Percentiles rank a stretch among this genome's conserved stretches.
These are phyloP conservation scores for Lithosia quadra DNA, from an alignment of 2,888 invertebrate genomes.

Conservation along the genomic window DNA sequence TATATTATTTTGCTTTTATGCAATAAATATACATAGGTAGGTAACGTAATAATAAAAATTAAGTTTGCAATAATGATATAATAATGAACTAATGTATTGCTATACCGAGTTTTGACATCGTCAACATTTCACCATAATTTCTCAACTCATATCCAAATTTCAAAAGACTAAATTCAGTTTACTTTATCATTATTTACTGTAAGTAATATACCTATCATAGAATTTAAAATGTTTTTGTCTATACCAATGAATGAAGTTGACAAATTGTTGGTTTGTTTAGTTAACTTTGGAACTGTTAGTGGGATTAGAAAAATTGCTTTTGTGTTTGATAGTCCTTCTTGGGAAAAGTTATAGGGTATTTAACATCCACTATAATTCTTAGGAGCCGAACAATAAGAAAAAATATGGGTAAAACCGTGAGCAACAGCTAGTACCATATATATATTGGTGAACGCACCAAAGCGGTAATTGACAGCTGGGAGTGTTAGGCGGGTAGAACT, in stretches of 20 bases:
- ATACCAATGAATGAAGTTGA: background rate
- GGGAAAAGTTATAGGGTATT: background rate
- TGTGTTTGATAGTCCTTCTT: background rate
- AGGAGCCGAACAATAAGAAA: background rate
- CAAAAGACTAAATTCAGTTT: background rate
- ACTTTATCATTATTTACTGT: no score
- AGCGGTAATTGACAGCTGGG: background rate
- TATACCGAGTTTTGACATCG: background rate
- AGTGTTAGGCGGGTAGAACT: conserved; percentile 2
- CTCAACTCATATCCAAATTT: no score
- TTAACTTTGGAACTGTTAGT: background rate
- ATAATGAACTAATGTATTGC: background rate
- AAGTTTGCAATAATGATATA: background rate
- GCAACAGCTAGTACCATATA: background rate
- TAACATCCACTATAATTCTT: background rate
- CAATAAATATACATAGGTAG: background rate
- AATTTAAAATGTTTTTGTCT: no score
- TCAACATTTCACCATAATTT: background rate
- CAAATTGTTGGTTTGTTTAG: background rate
- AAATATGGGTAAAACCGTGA: background rate
- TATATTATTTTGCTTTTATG: conserved; percentile 1
- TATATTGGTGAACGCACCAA: background rate
- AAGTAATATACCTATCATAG: no score
- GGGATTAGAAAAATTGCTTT: background rate
- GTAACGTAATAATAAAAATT: background rate